Conservation (phyloP, 2,888 invertebrate genomes). For the Spatulosminthurus flaviceps region DNA sequence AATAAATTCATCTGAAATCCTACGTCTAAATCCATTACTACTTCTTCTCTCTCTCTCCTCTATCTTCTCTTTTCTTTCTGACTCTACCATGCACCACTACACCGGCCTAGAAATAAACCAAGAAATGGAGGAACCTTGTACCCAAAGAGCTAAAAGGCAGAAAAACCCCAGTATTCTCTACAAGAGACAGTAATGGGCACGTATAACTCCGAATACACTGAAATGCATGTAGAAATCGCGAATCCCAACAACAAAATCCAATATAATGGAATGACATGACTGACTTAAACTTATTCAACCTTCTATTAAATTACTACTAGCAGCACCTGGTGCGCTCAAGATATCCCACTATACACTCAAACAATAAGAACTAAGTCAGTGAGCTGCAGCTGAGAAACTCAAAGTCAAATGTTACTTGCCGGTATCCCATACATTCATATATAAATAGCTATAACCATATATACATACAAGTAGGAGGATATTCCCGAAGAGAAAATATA, state of each 20-base stretch:
- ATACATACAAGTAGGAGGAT: conserved; percentile 1
- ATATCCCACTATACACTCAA: neutral
- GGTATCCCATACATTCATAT: no score
- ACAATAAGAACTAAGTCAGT: neutral
- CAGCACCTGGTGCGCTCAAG: conserved; percentile 25
- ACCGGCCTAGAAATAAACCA: neutral
- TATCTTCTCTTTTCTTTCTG: no score
- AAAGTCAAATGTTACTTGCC: neutral
- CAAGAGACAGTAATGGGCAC: no score
- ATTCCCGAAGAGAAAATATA: conserved; percentile 2
- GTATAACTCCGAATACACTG: neutral
- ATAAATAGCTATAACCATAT: no score
- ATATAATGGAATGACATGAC: conserved; percentile 26
- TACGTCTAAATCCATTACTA: conserved; percentile 11
- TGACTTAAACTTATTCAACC: conserved; percentile 28
- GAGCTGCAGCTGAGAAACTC: no score
- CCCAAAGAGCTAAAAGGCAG: neutral
- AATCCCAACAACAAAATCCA: conserved; percentile 7
- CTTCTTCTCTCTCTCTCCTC: no score
- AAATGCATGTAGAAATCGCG: neutral
- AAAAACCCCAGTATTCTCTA: neutral
- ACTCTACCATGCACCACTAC: neutral
- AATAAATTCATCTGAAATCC: conserved; percentile 33
- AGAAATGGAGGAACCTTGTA: conserved; percentile 1
- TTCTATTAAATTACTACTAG: conserved; percentile 23